Evolutionary conservation across 1,140 invertebrate species (phyloP), one percentile per base, ranked within the genome.

Genomic region (Aricia agestis): DNA sequence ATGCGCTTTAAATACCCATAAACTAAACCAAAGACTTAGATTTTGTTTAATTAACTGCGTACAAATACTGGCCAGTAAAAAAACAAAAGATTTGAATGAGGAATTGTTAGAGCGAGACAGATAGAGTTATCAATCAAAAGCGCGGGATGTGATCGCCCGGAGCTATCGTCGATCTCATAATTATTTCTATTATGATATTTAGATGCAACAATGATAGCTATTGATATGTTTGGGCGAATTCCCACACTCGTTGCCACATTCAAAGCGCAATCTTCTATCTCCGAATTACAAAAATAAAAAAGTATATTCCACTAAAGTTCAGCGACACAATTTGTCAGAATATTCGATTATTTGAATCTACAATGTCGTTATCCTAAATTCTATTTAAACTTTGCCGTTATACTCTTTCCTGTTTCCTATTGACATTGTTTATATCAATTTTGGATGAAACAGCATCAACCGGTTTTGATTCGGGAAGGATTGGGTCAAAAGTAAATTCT

Each of bases 131-230:
- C 89, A 89, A 91, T 91, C 89, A 91, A 74, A 81, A 72, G 82
- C 83, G 82, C 89, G 86, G 80, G 79, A 88, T 87, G 78, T 77
- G 74, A 78, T 78, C 78, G 89, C 86, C 78, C 66, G 82, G 75
- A 80, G 87, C 83, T 79, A 86, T 87, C 82, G 80, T 81, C 74
- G 78, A 80, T 85, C 68, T 80, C 84, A 84, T 91, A 87, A 91
- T 91, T 89, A 90, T 91, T 91, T 90, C 86, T 91, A 91, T 90
- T 91, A 90, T 91, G 82, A 89, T 89, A 89, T 89, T 52, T 52
- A 52, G 45, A 52, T 52, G 45, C 69, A 58, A 15, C 25, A 32
- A 36, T 18, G 68, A 68, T 61, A n/a, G 17, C 59, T 18, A 19
- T 17, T 42, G 18, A 15, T 67, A 52, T 9, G 36, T 7, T 25